Conservation (phyloP, 1,140 invertebrate species). For the Pseudomyrmex dendroicus region DNA sequence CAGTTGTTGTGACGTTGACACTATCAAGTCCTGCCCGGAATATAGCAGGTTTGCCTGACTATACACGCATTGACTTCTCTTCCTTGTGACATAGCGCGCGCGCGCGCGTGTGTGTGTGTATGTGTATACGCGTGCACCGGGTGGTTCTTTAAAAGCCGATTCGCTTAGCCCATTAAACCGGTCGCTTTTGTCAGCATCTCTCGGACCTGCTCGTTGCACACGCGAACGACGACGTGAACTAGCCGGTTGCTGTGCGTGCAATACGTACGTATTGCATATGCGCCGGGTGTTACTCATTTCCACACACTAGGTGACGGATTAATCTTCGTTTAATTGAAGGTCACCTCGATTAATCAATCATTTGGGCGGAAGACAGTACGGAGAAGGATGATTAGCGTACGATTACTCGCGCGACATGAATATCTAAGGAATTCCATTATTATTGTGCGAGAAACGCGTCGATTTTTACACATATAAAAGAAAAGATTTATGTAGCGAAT, state of each 20-base stretch:
- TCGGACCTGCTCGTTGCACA: not conserved
- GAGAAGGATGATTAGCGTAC: not conserved
- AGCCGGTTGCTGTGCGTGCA: no score
- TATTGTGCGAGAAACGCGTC: not conserved
- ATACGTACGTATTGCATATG: not conserved
- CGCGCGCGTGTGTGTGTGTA: no score
- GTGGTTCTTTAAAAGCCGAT: slow-evolving; percentile 54
- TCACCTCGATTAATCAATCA: slow-evolving; percentile 25
- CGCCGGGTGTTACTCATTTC: slow-evolving; percentile 19
- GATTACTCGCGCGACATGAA: slow-evolving; percentile 9
- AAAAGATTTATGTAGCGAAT: not conserved
- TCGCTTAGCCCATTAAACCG: slow-evolving; percentile 51
- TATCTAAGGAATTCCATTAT: slow-evolving; percentile 24
- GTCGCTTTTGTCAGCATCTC: slow-evolving; percentile 47
- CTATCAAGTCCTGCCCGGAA: slow-evolving; percentile 49
- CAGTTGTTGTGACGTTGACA: slow-evolving; percentile 41
- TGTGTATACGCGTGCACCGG: slow-evolving; percentile 16
- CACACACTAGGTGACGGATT: slow-evolving; percentile 42
- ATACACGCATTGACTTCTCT: slow-evolving; percentile 38
- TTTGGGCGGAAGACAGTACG: not conserved
- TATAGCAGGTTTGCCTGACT: slow-evolving; percentile 31
- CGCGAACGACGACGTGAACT: no score
- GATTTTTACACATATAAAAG: no score
- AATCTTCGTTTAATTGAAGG: slow-evolving; percentile 37
- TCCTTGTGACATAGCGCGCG: not conserved